These are phyloP conservation scores for Acanthosepion esculentum DNA, from an alignment of 2,888 invertebrate genomes.

Conservation along the genomic window DNA sequence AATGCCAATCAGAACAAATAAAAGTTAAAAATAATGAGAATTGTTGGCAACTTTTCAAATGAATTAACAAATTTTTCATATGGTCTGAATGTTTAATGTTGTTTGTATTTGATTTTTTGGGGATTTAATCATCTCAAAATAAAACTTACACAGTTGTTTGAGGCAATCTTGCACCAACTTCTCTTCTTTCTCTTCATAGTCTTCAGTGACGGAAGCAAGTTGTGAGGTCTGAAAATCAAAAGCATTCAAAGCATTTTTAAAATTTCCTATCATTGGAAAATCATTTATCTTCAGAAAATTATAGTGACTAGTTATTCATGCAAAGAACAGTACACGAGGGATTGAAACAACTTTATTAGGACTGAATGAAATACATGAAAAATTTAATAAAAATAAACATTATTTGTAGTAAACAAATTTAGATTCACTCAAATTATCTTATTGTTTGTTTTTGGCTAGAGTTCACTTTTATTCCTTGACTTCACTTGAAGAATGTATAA, in stretches of 20 bases:
- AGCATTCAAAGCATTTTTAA: neutral
- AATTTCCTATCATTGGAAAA: neutral
- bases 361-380: neutral
- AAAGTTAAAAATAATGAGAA: neutral
- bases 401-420: no score
- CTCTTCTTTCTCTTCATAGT: constrained; percentile 91
- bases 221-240: constrained; percentile 65
- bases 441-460: no score
- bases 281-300: neutral
- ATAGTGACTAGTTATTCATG: neutral
- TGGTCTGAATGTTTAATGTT: no score
- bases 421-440: no score
- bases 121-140: no score
- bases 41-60: no score
- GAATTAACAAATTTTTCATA: no score
- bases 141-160: constrained; percentile 83
- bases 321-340: neutral
- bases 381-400: no score
- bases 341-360: neutral
- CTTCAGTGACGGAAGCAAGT: constrained; percentile 87
- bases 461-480: no score
- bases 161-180: constrained; percentile 90
- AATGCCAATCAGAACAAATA: neutral
- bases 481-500: no score
- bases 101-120: no score